Evolutionary conservation across 2,888 invertebrate species (phyloP), one percentile per base, ranked within the genome.

Genomic region (Acheta domesticus): DNA sequence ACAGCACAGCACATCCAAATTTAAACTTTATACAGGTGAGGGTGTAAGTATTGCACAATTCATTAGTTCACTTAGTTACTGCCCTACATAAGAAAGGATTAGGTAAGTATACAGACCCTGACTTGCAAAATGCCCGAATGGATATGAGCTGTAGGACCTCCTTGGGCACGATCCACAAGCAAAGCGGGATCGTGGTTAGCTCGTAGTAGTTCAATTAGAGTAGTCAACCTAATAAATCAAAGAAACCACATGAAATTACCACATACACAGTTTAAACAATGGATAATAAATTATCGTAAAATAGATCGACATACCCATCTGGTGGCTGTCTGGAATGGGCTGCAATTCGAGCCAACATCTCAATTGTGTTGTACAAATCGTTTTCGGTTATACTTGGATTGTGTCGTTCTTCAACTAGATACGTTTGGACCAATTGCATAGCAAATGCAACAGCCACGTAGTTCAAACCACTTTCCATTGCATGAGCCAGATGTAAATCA

Each of bases 71-170:
- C 36, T 36, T 36, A 36, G 36, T 36, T 36, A 36, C 36, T 36
- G 36, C 36, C 36, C 36, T 5, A 36, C 8, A 36, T 36, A 36
- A 36, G 36, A 36, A 36, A 5, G 36, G 5, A 36, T 36, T 36
- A 36, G 36, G 36, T 36, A 36, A 36, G 36, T 36, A 36, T 36
- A 36, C 36, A 36, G 36, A 36, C 93, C 86, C 93, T 88, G 78
- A 92, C 93, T 90, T 95, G 94, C 83, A 94, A 90, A 85, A 98
- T 95, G 81, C 97, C 97, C 79, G 96, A 94, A 86, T 97, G 96
- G 85, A 98, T 96, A 86, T 97, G 96, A 48, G 95, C 93, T 5
- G 94, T 93, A 2, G 96, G 94, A 23, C 95, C 95, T 23, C 92
- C 90, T 1, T 93, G 91, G 20, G 93, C 91, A 82, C 95, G 89